phyloP scores from a whole-genome alignment of 2,797 vertebrate genomes.

The Tiaroga cobitis region DNA sequence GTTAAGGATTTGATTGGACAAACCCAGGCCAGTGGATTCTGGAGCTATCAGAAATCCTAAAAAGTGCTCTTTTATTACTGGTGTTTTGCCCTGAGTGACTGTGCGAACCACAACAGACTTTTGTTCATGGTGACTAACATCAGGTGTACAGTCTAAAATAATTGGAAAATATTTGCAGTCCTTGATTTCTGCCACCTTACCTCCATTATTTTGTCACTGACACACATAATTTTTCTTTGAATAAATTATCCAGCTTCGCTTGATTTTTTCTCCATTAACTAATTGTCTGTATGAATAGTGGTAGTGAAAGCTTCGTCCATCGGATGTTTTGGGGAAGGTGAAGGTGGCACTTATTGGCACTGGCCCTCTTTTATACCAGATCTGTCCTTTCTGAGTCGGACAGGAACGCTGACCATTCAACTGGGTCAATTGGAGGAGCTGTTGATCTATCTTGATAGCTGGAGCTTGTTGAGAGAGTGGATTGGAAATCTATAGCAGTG shows the following conservation, averaged over 20 bases:
- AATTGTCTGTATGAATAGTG: conserved; percentile 40
- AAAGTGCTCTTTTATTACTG: conserved; percentile 49
- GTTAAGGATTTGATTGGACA: conserved; percentile 51
- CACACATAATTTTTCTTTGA: conserved; percentile 14
- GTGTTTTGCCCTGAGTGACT: conserved; percentile 35
- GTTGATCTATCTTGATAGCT: neutral
- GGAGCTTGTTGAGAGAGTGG: too few species aligned
- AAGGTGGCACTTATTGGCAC: neutral
- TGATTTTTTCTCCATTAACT: conserved; percentile 46
- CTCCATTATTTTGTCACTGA: conserved; percentile 37
- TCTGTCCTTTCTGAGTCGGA: conserved; percentile 39
- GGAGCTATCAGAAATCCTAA: conserved; percentile 43
- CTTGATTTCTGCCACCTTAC: conserved; percentile 47
- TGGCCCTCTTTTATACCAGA: conserved; percentile 28
- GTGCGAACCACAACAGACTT: conserved; percentile 38
- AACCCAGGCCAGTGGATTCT: conserved; percentile 40
- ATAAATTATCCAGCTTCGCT: conserved; percentile 23
- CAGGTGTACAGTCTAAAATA: conserved; percentile 57
- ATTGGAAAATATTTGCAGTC: conserved; percentile 41
- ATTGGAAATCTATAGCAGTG: too few species aligned
- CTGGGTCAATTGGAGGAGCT: conserved; percentile 24
- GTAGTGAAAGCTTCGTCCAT: conserved; percentile 44
- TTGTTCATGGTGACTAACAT: conserved; percentile 51
- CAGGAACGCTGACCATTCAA: conserved; percentile 25
- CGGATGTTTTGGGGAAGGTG: conserved; percentile 30